phyloP scores from a whole-genome alignment of 2,797 vertebrate genomes.

The Melanogrammus aeglefinus region DNA sequence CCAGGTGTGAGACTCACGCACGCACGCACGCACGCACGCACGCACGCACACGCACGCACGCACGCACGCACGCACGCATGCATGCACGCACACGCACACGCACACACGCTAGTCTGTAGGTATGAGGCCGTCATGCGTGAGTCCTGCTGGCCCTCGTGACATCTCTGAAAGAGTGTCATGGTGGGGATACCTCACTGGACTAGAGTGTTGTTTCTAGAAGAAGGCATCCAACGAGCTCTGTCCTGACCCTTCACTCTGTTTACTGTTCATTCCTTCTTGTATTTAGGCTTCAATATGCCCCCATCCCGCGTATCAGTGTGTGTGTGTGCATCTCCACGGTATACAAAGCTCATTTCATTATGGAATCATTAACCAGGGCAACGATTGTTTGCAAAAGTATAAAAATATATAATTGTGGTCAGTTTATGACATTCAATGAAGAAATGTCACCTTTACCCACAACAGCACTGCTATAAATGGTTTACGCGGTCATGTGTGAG shows the following conservation, averaged over 20 bases:
- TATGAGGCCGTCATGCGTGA: not conserved
- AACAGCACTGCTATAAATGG: not conserved
- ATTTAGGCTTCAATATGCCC: not conserved
- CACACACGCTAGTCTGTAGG: not conserved
- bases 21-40: not conserved
- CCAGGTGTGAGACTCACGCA: slow-evolving; percentile 77
- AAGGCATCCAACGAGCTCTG: not conserved
- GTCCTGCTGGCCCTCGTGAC: not conserved
- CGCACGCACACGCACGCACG: not conserved
- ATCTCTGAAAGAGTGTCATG: not conserved
- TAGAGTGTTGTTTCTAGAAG: not conserved
- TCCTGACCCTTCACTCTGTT: not conserved
- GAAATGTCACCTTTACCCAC: not conserved
- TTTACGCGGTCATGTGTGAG: not conserved
- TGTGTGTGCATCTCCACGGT: not conserved
- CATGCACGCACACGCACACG: not conserved
- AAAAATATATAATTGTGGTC: not conserved
- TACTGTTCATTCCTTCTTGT: not conserved
- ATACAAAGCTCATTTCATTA: slow-evolving; percentile 14
- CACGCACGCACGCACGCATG: not conserved
- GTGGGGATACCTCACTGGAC: not conserved
- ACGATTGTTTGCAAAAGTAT: not conserved
- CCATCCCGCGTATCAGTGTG: not conserved
- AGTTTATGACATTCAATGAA: not conserved
- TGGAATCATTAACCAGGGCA: slow-evolving; percentile 30